A percentile compares a stretch with the other conserved stretches of the same genome.
These are phyloP conservation scores for Rhodinocichla rosea DNA, from an alignment of 2,113 vertebrate genomes.

Conservation along the genomic window DNA sequence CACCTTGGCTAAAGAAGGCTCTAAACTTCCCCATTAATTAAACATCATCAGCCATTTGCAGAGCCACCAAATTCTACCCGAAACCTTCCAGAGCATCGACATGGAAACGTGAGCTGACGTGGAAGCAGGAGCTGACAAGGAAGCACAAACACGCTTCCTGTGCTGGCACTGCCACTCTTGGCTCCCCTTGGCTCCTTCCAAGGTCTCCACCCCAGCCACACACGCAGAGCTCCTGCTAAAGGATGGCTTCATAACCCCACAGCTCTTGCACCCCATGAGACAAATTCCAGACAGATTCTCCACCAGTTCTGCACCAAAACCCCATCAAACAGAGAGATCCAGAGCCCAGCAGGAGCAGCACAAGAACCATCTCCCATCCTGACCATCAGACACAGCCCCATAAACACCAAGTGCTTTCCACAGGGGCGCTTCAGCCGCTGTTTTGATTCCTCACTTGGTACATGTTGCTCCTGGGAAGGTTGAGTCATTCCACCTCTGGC, in stretches of 20 bases:
- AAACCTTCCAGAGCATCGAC: not conserved
- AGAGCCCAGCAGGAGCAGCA: not conserved
- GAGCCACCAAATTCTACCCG: not conserved
- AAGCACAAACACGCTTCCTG: not conserved
- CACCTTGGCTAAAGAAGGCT: not conserved
- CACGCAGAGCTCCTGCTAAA: not conserved
- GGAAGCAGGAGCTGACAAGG: not conserved
- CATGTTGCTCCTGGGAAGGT: constrained; percentile 67
- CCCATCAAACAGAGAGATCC: not conserved
- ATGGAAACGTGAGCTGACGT: fast-evolving
- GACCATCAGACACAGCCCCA: not conserved
- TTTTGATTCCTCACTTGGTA: constrained; percentile 70
- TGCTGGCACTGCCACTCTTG: not conserved
- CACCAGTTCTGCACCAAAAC: not conserved
- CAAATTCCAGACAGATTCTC: not conserved
- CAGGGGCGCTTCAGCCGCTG: not conserved
- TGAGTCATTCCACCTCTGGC: constrained; percentile 74
- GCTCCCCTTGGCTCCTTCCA: not conserved
- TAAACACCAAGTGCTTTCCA: constrained; percentile 6
- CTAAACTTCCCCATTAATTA: not conserved
- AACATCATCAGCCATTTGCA: not conserved
- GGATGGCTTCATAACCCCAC: not conserved
- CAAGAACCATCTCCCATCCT: not conserved
- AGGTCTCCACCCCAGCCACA: not conserved
- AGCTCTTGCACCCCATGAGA: not conserved